These are phyloP conservation scores for Takifugu flavidus DNA, from an alignment of 2,113 vertebrate species.

Conservation along the genomic window DNA sequence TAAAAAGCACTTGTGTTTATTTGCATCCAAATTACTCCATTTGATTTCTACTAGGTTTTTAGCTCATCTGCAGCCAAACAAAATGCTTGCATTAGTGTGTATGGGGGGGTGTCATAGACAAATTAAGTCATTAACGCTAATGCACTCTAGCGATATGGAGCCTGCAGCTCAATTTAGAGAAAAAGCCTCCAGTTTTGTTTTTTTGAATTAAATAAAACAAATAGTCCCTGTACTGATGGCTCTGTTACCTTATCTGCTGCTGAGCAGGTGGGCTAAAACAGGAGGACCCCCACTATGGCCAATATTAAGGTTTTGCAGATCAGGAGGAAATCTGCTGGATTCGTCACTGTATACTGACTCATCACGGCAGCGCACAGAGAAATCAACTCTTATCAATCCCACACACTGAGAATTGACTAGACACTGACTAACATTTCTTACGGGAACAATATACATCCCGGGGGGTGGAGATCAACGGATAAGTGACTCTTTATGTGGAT, in stretches of 20 bases:
- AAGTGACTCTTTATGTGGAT: too few species aligned
- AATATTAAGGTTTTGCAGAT: constrained; percentile 49
- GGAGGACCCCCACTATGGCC: constrained; percentile 49
- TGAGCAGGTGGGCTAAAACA: constrained; percentile 55
- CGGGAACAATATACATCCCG: background rate
- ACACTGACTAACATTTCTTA: constrained; percentile 12
- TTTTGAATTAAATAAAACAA: constrained; percentile 63
- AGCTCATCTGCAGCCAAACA: constrained; percentile 55
- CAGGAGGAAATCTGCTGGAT: constrained; percentile 36
- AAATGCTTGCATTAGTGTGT: constrained; percentile 9
- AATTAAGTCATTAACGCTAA: constrained; percentile 72
- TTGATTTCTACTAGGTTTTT: constrained; percentile 36
- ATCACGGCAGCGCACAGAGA: constrained; percentile 9
- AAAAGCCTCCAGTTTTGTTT: constrained; percentile 21
- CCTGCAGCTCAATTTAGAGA: constrained; percentile 55
- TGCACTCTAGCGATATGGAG: constrained; percentile 59
- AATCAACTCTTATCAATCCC: constrained; percentile 14
- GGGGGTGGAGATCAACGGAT: too few species aligned
- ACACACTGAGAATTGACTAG: constrained; percentile 10
- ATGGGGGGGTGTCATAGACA: constrained; percentile 60
- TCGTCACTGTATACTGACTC: constrained; percentile 14
- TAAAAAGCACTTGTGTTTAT: constrained; percentile 26
- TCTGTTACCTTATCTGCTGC: constrained; percentile 63
- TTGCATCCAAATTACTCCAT: constrained; percentile 38
- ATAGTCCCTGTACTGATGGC: constrained; percentile 53